Percentiles rank a stretch among this genome's conserved stretches.
These are phyloP conservation scores for Pseudochromis fuscus DNA, from an alignment of 2,797 vertebrate species.

Conservation along the genomic window DNA sequence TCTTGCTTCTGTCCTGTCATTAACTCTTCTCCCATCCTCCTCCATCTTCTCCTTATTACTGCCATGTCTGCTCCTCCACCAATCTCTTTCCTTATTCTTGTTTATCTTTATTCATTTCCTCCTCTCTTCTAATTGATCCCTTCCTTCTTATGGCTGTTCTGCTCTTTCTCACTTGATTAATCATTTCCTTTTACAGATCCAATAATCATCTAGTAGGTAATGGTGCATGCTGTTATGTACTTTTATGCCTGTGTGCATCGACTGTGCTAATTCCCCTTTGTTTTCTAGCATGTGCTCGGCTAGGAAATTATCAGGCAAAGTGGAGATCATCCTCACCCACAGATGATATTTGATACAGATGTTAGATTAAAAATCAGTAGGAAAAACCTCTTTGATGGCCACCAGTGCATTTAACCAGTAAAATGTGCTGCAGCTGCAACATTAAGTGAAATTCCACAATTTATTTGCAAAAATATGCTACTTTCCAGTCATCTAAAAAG, in stretches of 20 bases:
- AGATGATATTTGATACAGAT: no score
- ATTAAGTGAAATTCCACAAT: not conserved
- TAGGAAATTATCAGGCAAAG: no score
- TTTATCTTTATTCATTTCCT: not conserved
- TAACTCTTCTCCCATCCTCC: not conserved
- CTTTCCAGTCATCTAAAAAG: no score
- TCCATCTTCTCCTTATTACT: not conserved
- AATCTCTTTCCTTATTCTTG: not conserved
- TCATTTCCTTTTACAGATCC: not conserved
- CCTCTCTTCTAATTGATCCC: not conserved
- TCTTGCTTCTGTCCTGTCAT: not conserved
- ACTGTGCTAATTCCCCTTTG: no score
- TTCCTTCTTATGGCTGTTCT: not conserved
- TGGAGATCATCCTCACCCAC: no score
- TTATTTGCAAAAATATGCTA: not conserved
- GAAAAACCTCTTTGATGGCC: not conserved
- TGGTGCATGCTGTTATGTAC: not conserved
- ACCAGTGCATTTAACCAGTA: not conserved
- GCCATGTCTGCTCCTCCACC: not conserved
- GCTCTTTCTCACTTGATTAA: not conserved
- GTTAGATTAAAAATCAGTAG: no score
- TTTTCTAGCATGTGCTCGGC: no score
- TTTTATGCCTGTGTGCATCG: no score
- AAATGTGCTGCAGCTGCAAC: not conserved
- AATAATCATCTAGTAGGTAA: not conserved